These are phyloP conservation scores for Takifugu ocellatus DNA, from an alignment of 2,797 vertebrate species.

Conservation along the genomic window DNA sequence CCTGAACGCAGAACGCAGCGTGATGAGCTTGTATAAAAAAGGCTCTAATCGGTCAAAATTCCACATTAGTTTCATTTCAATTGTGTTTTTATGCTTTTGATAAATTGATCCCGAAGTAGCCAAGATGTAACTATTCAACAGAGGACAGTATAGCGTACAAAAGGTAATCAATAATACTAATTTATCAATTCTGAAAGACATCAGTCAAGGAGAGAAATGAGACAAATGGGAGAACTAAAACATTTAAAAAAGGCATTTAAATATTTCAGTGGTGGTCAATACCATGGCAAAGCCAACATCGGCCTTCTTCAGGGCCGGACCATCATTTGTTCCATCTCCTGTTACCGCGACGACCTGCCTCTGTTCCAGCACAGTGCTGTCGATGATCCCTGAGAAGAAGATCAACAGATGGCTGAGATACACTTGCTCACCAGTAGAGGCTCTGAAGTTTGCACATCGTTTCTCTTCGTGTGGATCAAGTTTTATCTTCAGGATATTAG, in stretches of 20 bases:
- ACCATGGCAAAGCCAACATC: slow-evolving; percentile 99
- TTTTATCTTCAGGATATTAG: too few species aligned
- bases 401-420: neutral
- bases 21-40: neutral
- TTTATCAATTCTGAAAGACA: too few species aligned
- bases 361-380: slow-evolving; percentile 90
- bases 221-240: neutral
- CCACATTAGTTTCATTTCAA: too few species aligned
- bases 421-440: too few species aligned
- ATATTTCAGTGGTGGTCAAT: slow-evolving; percentile 25
- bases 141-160: too few species aligned
- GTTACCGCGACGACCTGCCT: slow-evolving; percentile 97
- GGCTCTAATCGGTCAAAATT: neutral
- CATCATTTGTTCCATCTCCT: slow-evolving; percentile 95
- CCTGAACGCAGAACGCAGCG: slow-evolving; percentile 64
- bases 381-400: slow-evolving; percentile 86
- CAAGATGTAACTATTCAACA: too few species aligned
- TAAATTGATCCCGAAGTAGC: too few species aligned
- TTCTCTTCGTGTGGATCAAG: too few species aligned
- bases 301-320: slow-evolving; percentile 97
- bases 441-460: too few species aligned
- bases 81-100: too few species aligned
- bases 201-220: neutral
- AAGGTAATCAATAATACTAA: too few species aligned
- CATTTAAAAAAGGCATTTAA: neutral